Evolutionary conservation across 2,797 vertebrate genomes (phyloP).

Genomic region (Siniperca undulata): DNA sequence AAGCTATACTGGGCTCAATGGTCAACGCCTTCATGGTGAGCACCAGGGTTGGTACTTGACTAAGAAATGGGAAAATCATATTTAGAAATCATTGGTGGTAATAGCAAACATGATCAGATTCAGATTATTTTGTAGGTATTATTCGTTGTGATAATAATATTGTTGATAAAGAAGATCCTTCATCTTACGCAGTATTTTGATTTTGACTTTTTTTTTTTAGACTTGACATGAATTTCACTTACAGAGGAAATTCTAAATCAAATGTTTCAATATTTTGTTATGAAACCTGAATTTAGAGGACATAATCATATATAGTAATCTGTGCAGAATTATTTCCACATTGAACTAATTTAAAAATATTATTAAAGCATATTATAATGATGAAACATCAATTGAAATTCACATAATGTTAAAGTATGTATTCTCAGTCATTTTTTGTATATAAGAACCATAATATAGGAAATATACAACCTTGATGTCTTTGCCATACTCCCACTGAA

Average conservation of each 20-base stretch:
- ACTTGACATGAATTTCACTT: neutral
- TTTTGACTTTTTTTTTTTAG: neutral
- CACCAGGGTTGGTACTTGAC: neutral
- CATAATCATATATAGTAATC: neutral
- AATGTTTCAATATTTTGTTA: neutral
- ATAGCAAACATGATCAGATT: neutral
- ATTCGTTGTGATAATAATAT: neutral
- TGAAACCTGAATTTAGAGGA: neutral
- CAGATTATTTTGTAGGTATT: neutral
- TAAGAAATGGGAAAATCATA: neutral
- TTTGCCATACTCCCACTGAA: neutral
- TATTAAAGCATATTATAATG: neutral
- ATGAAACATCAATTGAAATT: no score
- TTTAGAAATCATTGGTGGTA: neutral
- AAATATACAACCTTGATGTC: neutral
- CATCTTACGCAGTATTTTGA: neutral
- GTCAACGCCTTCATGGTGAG: slow-evolving; percentile 98
- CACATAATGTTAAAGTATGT: no score
- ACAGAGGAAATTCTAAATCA: neutral
- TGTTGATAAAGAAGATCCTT: neutral
- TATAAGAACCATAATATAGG: neutral
- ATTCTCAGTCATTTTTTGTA: neutral
- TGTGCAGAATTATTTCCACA: neutral
- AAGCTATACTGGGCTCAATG: slow-evolving; percentile 98
- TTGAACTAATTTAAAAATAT: neutral